Evolutionary conservation across 30 jellyfish, hydroid and myxozoan species (phyloP).

Genomic region (Aurelia sp.): DNA sequence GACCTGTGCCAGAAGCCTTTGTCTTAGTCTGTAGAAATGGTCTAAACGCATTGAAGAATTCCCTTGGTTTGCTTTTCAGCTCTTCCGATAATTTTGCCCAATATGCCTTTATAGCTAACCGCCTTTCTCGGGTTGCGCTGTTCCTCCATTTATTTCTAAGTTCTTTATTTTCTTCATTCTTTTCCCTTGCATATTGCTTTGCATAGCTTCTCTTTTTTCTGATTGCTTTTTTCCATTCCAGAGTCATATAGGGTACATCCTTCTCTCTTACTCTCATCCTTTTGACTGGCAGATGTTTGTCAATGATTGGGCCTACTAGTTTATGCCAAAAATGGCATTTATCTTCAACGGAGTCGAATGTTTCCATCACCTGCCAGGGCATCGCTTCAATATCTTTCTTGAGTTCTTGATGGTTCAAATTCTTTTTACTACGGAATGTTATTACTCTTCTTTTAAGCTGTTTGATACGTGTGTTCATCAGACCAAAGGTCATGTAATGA

Average conservation of each 20-base stretch:
- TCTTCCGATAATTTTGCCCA: no score
- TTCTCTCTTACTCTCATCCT: conserved; percentile 18
- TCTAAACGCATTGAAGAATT: not conserved
- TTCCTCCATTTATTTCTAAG: not conserved
- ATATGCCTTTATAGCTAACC: no score
- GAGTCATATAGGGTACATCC: not conserved
- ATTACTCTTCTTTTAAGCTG: not conserved
- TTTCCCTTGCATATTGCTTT: conserved; percentile 14
- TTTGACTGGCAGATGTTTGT: conserved; percentile 12
- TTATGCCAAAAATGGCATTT: conserved; percentile 5
- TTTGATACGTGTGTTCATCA: not conserved
- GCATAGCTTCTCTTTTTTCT: not conserved
- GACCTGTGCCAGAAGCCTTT: not conserved
- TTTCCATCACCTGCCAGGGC: not conserved
- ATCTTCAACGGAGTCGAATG: not conserved
- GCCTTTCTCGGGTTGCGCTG: not conserved
- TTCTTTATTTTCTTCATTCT: not conserved
- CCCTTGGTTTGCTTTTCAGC: no score
- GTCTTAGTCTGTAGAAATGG: conserved; percentile 9
- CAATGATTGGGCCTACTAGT: conserved; percentile 7
- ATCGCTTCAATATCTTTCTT: not conserved
- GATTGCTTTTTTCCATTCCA: conserved; percentile 4
- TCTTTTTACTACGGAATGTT: not conserved
- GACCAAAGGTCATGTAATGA: not conserved
- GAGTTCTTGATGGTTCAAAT: not conserved